phyloP scores from a whole-genome alignment of 2,888 invertebrate species.

The Strigamia maritima region DNA sequence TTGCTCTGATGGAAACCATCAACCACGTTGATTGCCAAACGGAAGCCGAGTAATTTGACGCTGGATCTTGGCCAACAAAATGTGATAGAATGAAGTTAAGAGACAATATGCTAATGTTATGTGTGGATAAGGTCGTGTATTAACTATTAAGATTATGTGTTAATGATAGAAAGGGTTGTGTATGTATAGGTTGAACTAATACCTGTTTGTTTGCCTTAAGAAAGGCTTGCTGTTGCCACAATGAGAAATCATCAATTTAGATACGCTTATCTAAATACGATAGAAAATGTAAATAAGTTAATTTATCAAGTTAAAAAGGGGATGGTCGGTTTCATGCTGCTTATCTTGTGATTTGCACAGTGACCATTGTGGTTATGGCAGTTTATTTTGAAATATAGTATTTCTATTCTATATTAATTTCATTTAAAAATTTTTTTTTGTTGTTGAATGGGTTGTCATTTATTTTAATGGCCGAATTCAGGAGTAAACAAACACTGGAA shows the following conservation, averaged over 20 bases:
- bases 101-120: background rate
- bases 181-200: background rate
- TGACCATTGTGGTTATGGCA: background rate
- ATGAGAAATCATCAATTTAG: background rate
- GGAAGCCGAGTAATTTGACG: background rate
- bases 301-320: background rate
- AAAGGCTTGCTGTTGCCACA: background rate
- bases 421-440: no score
- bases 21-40: background rate
- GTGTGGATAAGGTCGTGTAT: background rate
- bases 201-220: background rate
- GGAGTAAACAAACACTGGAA: no score
- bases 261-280: slow-evolving; percentile 6
- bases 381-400: no score
- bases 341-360: background rate
- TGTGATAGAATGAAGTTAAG: background rate
- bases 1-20: background rate
- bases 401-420: no score
- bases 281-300: slow-evolving; percentile 10
- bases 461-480: no score
- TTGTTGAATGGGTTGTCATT: no score
- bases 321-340: background rate
- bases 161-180: background rate
- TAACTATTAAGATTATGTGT: background rate
- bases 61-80: background rate